These are phyloP conservation scores for Aelia acuminata DNA, from an alignment of 2,888 invertebrate genomes.

Conservation along the genomic window DNA sequence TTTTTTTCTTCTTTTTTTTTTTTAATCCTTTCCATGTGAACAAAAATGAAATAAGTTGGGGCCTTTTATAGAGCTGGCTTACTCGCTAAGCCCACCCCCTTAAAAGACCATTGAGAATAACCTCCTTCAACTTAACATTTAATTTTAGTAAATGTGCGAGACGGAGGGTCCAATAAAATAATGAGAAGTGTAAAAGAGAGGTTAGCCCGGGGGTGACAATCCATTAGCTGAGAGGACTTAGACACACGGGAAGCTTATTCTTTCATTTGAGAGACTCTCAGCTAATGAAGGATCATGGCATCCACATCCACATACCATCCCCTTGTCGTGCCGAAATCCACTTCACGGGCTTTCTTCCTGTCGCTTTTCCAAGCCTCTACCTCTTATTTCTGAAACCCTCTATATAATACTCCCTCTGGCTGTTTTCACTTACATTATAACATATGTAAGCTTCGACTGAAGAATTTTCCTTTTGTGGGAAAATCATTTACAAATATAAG, in stretches of 20 bases:
- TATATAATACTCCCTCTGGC: neutral
- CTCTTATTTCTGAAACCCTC: neutral
- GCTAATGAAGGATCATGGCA: conserved; percentile 43
- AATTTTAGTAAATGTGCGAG: conserved; percentile 54
- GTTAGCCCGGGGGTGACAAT: conserved; percentile 1
- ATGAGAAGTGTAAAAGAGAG: conserved; percentile 45
- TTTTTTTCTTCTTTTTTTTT: neutral
- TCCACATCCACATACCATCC: neutral
- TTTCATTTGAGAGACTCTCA: conserved; percentile 49
- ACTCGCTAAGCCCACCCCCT: conserved; percentile 19
- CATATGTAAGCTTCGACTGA: neutral
- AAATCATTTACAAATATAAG: neutral
- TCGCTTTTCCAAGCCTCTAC: conserved; percentile 3
- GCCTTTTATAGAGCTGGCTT: neutral
- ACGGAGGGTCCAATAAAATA: conserved; percentile 12
- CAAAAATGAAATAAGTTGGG: neutral
- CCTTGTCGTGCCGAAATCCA: neutral
- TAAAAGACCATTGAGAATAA: conserved; percentile 33
- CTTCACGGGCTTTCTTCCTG: neutral
- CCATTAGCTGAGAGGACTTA: conserved; percentile 35
- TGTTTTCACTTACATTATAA: conserved; percentile 40
- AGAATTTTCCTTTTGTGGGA: neutral
- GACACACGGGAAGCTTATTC: conserved; percentile 44
- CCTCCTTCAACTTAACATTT: conserved; percentile 52
- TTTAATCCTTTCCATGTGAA: neutral